Evolutionary conservation across 2,888 invertebrate species (phyloP).

Genomic region (Chorisops tibialis): DNA sequence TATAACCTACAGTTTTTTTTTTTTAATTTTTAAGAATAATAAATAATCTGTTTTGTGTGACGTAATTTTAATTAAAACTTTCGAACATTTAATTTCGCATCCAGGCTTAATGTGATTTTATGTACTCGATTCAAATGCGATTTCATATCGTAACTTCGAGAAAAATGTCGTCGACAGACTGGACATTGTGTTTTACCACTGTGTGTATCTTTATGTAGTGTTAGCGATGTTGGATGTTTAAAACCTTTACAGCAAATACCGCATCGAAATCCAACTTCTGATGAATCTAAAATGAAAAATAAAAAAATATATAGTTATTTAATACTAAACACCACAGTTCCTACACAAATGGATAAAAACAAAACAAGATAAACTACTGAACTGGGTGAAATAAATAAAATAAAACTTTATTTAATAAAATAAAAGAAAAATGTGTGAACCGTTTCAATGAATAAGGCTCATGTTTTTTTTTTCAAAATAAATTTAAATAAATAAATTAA

Average conservation of each 20-base stretch:
- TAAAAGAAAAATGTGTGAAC: not conserved
- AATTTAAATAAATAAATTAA: not conserved
- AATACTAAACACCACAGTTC: not conserved
- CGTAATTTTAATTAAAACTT: not conserved
- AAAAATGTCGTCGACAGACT: conserved; percentile 61
- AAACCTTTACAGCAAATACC: conserved; percentile 63
- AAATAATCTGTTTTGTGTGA: no score
- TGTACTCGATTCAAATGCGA: conserved; percentile 61
- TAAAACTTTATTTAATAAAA: conserved; percentile 12
- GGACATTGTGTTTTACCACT: conserved; percentile 63
- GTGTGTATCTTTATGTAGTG: conserved; percentile 61
- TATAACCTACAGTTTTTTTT: no score
- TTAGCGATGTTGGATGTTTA: conserved; percentile 62
- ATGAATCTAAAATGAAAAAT: conserved; percentile 17
- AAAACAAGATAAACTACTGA: not conserved
- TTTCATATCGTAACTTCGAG: conserved; percentile 62
- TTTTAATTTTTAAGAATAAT: no score
- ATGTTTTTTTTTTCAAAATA: no score
- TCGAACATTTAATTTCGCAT: conserved; percentile 27
- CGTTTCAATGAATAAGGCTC: not conserved
- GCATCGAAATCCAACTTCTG: conserved; percentile 58
- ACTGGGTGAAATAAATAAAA: conserved; percentile 13
- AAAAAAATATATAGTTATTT: not conserved
- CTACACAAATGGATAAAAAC: not conserved
- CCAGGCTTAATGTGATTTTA: conserved; percentile 45